These are phyloP conservation scores for Tribolium madens DNA, from an alignment of 1,140 invertebrate species.

Conservation along the genomic window DNA sequence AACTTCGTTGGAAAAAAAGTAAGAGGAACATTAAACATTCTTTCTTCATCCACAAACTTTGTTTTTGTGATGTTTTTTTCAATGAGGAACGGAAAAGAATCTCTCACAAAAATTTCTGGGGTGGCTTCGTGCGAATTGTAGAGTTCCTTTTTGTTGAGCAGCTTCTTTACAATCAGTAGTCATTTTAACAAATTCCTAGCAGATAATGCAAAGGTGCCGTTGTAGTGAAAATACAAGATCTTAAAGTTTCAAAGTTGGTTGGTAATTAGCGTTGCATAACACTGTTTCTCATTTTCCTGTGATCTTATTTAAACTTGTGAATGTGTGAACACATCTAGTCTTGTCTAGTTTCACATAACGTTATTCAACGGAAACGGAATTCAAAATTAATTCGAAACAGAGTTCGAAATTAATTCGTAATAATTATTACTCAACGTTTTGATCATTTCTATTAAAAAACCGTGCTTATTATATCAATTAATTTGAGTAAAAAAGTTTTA, in stretches of 20 bases:
- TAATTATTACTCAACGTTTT: too few relatives aligned
- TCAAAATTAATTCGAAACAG: not conserved
- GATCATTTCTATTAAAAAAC: too few relatives aligned
- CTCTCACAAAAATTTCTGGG: not conserved
- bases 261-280: not conserved
- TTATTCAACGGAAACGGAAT: not conserved
- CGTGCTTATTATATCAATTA: too few relatives aligned
- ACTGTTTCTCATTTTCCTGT: not conserved
- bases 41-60: slow-evolving; percentile 15
- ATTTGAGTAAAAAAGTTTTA: too few relatives aligned
- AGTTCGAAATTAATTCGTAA: too few relatives aligned
- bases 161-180: not conserved
- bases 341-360: not conserved
- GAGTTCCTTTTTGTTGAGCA: not conserved
- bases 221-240: not conserved
- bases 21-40: slow-evolving; percentile 8
- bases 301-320: not conserved
- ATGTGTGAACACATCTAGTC: not conserved
- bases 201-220: not conserved
- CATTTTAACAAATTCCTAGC: not conserved
- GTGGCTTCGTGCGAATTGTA: not conserved
- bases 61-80: slow-evolving; percentile 31
- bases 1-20: slow-evolving; percentile 11
- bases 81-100: slow-evolving; percentile 18
- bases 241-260: not conserved